Evolutionary conservation across 2,888 invertebrate genomes (phyloP), one percentile per base, ranked within the genome.

Genomic region (Sesia apiformis): DNA sequence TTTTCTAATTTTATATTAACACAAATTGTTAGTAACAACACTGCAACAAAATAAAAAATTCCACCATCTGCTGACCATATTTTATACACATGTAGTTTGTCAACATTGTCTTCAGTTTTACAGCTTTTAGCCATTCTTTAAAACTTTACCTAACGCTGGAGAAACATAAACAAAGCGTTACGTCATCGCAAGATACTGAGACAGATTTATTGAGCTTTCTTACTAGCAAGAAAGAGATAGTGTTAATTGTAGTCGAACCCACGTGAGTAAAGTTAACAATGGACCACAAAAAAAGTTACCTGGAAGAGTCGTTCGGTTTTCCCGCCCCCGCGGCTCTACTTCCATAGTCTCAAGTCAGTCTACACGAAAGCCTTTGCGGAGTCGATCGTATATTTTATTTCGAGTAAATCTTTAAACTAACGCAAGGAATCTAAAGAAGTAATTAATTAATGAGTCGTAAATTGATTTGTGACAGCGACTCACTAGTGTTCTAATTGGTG

Each of bases 191-290:
- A 23, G 23, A 23, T 23, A 23, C 23, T 23, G 23, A 23, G 23
- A 23, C 1, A 23, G 23, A 23, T 23, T 61, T 69, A 72, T 62
- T 57, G 49, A 56, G 57, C 55, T 53, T 55, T 54, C 52, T 57
- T 58, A 60, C 60, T 58, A 58, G 75, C 56, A 55, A 70, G 77
- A 85, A 57, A 73, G 80, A 76, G 83, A 86, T 59, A 59, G 69
- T 57, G 54, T 57, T 23, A 23, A 23, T 23, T 23, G 23, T 23
- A 23, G 63, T 39, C 40, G 65, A 70, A 68, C 78, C 81, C 86
- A 88, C 86, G 85, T 86, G 87, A 81, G 80, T 70, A 70, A 76
- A 65, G 80, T 79, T 81, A 84, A 88, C 88, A 87, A 88, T 85
- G 84, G 88, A 76, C 76, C 74, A 76, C 67, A 84, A 84, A 84